Base-by-base conservation (phyloP, 2,888 invertebrate species). In the Pedicia rivosa region DNA sequence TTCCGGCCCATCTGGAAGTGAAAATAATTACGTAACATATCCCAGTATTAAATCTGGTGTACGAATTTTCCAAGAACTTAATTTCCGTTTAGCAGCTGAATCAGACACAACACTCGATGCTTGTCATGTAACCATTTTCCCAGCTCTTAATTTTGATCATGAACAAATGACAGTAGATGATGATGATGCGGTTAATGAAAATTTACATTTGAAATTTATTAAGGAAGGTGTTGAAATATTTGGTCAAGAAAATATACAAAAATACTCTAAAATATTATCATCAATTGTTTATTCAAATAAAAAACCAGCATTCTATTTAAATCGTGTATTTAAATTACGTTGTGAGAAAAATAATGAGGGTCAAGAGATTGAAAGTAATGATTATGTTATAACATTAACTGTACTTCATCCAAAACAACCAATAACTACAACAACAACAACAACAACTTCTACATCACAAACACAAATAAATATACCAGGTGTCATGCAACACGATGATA, bases 271-370 rank as follows among this genome's bases (percentile, higher is more conserved):
- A 39, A 56, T 62, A 1, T 36, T 61, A 5, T 53, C 53, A 20
- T 55, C 60, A 9, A 44, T 92, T 43, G 79, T 82, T 48, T 98
- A 97, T 66, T 88, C 87, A 56, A 95, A 97, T 66, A 83, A 83
- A 52, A 90, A 94, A 56, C 94, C 95, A 3, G 92, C 92, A 8
- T 91, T 92, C 59, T 91, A 91, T 58, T 67, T 94, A 45, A 92
- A 91, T 65, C 75, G 94, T 44, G 90, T 88, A 16, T 97, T 97
- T 67, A 90, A 91, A 55, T 70, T 98, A 34, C 82, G 88, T 42
- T 98, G 98, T 64, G 88, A 90, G 1, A 91, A 92, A 59, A 70
- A 92, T 42, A 87, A 82, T 62, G 91, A 91, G 3, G 70, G 92
- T 35, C 91, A 92, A 62, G 68, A 90, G 31, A 88, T 92, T 64